Base-by-base conservation (phyloP, 2,888 invertebrate species). In the Rhagium mordax region DNA sequence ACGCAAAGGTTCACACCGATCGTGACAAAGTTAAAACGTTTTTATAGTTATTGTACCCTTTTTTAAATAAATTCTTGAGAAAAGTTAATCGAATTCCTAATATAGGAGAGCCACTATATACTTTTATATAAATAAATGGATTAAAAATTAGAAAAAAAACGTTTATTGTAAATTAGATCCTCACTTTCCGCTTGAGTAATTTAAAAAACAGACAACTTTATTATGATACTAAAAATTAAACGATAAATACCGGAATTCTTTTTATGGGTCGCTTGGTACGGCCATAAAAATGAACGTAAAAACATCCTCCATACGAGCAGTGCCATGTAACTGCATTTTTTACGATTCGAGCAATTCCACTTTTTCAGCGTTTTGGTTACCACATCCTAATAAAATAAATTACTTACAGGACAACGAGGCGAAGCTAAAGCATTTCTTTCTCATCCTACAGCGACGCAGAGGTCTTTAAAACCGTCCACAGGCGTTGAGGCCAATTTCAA, bases 391-490 rank as follows among this genome's bases (percentile, higher is more conserved):
- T 57, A 57, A 27, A 24, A 57, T 15, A 57, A 27, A 27, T 57
- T 57, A 18, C 74, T 74, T 67, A 74, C 74, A 70, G 21, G 66
- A 74, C 53, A 74, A 70, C 33, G 70, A 74, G 18, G 65, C 15
- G 66, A 74, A 66, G 47, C 66, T 70, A 49, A 70, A 70, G 20
- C 53, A 48, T 67, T 59, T 65, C 29, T 33, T 53, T 57, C 47
- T 20, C 74, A 74, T 70, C 47, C 41, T 61, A 21, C 55, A 27
- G 15, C 27, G 24, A 57, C 27, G 24, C 55, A n/a, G 27, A 24
- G 27, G 16, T 15, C 41, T 41, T 41, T 33, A 33, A 41, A 41
- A n/a, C 41, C 13, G 4, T 41, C 41, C 41, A 41, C 13, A 41
- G 41, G 41, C 41, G 41, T 41, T 41, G 13, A 41, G n/a, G n/a